Conservation (phyloP, 2,113 vertebrate species). For the Ceyx margarethae region DNA sequence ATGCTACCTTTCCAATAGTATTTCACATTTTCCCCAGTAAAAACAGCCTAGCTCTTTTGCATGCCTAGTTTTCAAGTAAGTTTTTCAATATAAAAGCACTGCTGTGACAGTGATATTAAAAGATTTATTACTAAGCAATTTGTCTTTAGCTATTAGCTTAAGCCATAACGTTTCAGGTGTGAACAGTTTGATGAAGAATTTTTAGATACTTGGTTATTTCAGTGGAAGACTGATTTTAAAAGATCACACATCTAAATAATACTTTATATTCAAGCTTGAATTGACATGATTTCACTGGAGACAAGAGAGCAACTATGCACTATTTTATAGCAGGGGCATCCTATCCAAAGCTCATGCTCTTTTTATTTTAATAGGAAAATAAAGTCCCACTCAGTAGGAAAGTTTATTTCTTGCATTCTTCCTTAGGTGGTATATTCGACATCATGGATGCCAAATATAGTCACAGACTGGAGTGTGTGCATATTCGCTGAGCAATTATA, state of each 20-base stretch:
- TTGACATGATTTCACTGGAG: neutral
- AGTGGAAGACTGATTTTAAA: neutral
- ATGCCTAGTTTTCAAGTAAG: neutral
- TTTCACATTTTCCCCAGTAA: neutral
- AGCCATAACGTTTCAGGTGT: neutral
- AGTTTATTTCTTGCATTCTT: slow-evolving; percentile 33
- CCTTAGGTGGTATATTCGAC: slow-evolving; percentile 15
- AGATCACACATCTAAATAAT: neutral
- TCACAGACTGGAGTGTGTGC: neutral
- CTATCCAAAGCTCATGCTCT: neutral
- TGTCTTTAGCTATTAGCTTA: neutral
- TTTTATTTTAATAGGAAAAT: neutral
- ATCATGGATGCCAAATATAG: slow-evolving; percentile 15
- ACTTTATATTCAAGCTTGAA: neutral
- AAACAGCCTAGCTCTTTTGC: neutral
- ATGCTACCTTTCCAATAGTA: neutral
- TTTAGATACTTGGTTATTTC: neutral
- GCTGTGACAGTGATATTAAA: neutral
- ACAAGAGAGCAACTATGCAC: neutral
- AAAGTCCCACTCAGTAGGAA: neutral
- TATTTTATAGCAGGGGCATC: neutral
- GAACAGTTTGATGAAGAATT: neutral
- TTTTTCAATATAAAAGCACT: neutral
- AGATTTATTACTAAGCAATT: neutral
- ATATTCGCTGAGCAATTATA: neutral